Conservation (phyloP, 2,888 invertebrate species). For the Zaprionus bogoriensis region DNA sequence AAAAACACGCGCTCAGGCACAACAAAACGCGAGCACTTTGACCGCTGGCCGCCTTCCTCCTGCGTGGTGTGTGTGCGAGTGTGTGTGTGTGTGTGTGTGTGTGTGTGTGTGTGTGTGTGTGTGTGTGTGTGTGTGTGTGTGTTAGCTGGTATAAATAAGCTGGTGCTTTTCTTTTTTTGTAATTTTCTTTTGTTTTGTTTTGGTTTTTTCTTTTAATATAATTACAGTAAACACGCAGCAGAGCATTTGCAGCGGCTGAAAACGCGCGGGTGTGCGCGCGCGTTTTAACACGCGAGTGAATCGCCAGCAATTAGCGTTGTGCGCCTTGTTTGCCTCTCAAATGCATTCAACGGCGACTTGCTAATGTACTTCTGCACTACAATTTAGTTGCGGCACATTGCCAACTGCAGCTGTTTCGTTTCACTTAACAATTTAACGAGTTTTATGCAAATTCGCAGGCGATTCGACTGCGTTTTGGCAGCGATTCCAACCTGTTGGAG, state of each 20-base stretch:
- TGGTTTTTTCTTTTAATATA: constrained; percentile 50
- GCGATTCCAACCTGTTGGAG: constrained; percentile 30
- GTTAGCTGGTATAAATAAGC: constrained; percentile 57
- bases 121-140: constrained; percentile 16
- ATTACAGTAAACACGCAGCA: constrained; percentile 79
- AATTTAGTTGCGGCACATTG: too few species aligned
- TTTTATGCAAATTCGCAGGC: not conserved
- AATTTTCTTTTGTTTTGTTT: constrained; percentile 8
- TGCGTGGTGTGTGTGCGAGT: not conserved
- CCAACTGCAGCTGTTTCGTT: too few species aligned
- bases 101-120: not conserved
- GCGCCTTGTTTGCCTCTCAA: too few species aligned
- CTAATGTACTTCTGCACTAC: not conserved
- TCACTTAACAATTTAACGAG: too few species aligned
- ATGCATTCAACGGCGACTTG: constrained; percentile 36
- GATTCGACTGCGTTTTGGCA: not conserved
- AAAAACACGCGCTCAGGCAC: constrained; percentile 43
- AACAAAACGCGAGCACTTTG: constrained; percentile 19
- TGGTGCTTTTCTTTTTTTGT: constrained; percentile 19
- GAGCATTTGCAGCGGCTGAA: constrained; percentile 44
- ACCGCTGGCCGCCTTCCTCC: constrained; percentile 43
- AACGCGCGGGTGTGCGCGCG: constrained; percentile 44
- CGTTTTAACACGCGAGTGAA: constrained; percentile 54
- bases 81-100: constrained; percentile 4
- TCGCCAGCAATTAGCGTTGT: constrained; percentile 16